Percentiles rank a stretch among this genome's conserved stretches.
Conservation (phyloP, 2,888 invertebrate genomes). For the Sphinx pinastri region DNA sequence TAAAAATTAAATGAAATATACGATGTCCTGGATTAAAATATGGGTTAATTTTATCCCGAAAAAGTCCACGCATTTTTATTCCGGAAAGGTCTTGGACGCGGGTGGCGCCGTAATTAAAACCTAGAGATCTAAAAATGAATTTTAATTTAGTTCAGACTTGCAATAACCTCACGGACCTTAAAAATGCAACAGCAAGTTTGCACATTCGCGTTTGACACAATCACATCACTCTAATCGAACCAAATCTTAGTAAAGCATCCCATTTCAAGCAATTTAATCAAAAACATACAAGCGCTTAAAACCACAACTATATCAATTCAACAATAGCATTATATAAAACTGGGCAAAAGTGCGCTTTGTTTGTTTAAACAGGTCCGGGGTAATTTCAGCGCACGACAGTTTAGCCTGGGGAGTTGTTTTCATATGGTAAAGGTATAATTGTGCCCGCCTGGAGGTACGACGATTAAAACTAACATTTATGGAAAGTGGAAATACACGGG, state of each 20-base stretch:
- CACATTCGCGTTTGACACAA: too few species aligned
- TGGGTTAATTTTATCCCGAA: too few species aligned
- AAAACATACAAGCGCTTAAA: background rate
- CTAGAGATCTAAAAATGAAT: too few species aligned
- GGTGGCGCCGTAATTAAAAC: too few species aligned
- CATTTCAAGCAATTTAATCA: background rate
- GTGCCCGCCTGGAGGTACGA: constrained; percentile 43
- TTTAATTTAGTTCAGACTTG: too few species aligned
- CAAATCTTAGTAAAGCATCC: background rate
- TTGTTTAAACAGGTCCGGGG: constrained; percentile 43
- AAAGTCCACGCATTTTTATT: too few species aligned
- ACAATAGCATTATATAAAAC: background rate
- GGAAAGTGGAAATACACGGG: constrained; percentile 37
- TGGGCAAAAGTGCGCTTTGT: constrained; percentile 28
- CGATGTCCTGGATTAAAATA: too few species aligned
- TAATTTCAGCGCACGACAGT: constrained; percentile 43
- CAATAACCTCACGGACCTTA: too few species aligned
- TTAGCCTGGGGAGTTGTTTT: constrained; percentile 43
- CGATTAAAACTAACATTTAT: constrained; percentile 57
- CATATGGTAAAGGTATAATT: constrained; percentile 46
- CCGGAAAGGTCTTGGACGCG: too few species aligned
- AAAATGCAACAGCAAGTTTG: too few species aligned
- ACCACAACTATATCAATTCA: constrained; percentile 8
- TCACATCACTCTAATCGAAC: background rate
- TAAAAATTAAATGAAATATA: too few species aligned